Conservation (phyloP, 1,140 invertebrate species). For the Adelges cooleyi region DNA sequence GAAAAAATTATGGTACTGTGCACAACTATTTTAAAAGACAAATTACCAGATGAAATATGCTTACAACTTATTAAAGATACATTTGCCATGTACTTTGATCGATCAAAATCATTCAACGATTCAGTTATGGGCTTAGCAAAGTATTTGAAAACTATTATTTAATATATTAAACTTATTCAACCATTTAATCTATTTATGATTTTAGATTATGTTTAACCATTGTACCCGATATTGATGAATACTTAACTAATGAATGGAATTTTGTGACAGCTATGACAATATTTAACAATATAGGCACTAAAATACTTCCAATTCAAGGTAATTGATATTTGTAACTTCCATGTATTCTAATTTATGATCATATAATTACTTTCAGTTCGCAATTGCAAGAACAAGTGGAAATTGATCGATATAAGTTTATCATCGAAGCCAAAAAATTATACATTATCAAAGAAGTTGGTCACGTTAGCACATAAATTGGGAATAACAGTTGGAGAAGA, state of each 20-base stretch:
- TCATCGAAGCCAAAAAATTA: conserved; percentile 17
- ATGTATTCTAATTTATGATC: background rate
- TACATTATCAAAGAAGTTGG: conserved; percentile 11
- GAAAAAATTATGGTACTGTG: conserved; percentile 9
- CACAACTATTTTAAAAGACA: conserved; percentile 6
- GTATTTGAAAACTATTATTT: background rate
- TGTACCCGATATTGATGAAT: background rate
- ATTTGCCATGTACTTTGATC: conserved; percentile 14
- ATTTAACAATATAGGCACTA: conserved; percentile 8
- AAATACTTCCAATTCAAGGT: conserved; percentile 24
- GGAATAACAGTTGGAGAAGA: background rate
- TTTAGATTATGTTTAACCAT: conserved; percentile 23
- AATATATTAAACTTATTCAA: too few species aligned
- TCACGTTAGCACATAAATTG: conserved; percentile 1
- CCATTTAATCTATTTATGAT: too few species aligned
- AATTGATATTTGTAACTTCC: background rate
- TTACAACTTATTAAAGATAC: conserved; percentile 2
- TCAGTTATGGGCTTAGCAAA: conserved; percentile 10
- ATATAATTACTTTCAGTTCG: background rate
- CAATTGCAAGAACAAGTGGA: conserved; percentile 20
- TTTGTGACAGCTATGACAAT: conserved; percentile 23
- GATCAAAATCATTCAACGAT: conserved; percentile 16
- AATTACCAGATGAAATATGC: background rate
- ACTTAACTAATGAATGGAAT: conserved; percentile 6
- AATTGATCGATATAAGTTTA: conserved; percentile 2